phyloP scores from a whole-genome alignment of 2,888 invertebrate genomes.

The Cryptops parisi region DNA sequence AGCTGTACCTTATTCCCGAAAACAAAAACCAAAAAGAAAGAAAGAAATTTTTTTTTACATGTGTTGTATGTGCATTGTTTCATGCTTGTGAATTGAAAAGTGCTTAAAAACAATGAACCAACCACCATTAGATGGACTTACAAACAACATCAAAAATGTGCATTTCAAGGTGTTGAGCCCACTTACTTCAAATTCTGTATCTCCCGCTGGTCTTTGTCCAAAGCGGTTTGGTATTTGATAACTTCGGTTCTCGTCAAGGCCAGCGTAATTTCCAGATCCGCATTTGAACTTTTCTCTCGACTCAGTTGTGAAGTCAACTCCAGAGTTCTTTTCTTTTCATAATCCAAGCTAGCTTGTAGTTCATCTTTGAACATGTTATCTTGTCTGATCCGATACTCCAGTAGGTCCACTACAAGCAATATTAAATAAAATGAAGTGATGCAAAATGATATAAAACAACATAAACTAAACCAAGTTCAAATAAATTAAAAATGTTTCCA shows the following conservation, averaged over 20 bases:
- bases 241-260: conserved; percentile 13
- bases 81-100: too few relatives aligned
- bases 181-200: conserved; percentile 12
- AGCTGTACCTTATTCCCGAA: conserved; percentile 6
- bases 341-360: conserved; percentile 26
- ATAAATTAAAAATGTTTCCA: neutral
- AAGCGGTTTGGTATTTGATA: conserved; percentile 8
- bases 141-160: too few relatives aligned
- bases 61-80: too few relatives aligned
- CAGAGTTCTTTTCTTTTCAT: conserved; percentile 25
- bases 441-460: too few relatives aligned
- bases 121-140: too few relatives aligned
- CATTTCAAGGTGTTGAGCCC: too few relatives aligned
- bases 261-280: conserved; percentile 26
- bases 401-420: conserved; percentile 26
- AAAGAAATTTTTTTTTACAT: too few relatives aligned
- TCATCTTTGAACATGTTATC: conserved; percentile 29
- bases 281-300: conserved; percentile 24
- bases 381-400: conserved; percentile 30
- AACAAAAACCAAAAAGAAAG: conserved; percentile 2
- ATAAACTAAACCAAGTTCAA: too few relatives aligned
- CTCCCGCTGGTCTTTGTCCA: conserved; percentile 16
- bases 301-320: conserved; percentile 27
- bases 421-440: too few relatives aligned
- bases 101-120: too few relatives aligned